phyloP scores from a whole-genome alignment of 2,888 invertebrate genomes.

The Tanytarsus gracilentus region DNA sequence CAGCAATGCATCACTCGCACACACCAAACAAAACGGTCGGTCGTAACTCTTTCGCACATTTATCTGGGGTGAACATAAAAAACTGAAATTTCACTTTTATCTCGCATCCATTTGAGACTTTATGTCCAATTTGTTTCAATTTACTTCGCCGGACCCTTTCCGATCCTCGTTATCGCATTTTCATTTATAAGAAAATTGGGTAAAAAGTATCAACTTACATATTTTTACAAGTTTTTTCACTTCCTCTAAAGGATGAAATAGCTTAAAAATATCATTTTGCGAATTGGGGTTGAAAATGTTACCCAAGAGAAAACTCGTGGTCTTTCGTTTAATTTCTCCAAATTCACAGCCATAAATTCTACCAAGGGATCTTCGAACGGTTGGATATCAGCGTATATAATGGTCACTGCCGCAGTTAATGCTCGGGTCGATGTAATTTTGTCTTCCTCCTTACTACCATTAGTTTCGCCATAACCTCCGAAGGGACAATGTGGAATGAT shows the following conservation, averaged over 20 bases:
- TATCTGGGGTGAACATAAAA: background rate
- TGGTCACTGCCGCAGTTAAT: too few species aligned
- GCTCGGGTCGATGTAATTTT: too few species aligned
- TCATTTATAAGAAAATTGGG: background rate
- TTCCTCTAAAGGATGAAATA: background rate
- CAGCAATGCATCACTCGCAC: constrained; percentile 7
- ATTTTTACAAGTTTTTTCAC: constrained; percentile 1
- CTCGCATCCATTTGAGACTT: constrained; percentile 17
- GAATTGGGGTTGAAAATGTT: constrained; percentile 24
- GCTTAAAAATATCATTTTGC: constrained; percentile 20
- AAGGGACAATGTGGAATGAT: too few species aligned
- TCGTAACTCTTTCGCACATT: too few species aligned
- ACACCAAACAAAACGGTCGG: too few species aligned
- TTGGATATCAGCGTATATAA: background rate
- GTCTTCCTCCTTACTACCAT: too few species aligned
- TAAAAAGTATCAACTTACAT: constrained; percentile 21
- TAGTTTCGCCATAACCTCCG: too few species aligned
- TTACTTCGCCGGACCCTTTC: constrained; percentile 2
- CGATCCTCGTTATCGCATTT: background rate
- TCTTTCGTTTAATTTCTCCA: background rate
- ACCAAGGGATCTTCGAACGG: background rate
- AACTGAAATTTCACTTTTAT: background rate
- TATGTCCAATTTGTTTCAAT: constrained; percentile 27
- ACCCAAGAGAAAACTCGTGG: constrained; percentile 18
- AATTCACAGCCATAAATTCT: background rate